Conservation (phyloP, 2,888 invertebrate species). For the Hypena proboscidalis region DNA sequence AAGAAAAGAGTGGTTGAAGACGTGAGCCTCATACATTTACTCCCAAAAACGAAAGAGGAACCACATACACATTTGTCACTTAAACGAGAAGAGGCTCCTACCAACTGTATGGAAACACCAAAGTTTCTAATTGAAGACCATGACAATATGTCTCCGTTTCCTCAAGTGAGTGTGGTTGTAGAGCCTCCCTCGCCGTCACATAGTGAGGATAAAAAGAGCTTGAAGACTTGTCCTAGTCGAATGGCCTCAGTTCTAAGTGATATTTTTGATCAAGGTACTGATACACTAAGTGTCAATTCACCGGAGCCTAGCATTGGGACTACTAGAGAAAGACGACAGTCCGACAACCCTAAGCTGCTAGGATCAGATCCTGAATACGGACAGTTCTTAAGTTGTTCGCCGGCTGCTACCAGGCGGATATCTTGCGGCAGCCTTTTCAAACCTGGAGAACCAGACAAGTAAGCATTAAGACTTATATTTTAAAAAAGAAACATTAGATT, state of each 20-base stretch:
- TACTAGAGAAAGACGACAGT: slow-evolving; percentile 76
- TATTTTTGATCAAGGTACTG: slow-evolving; percentile 73
- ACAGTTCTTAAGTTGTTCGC: slow-evolving; percentile 89
- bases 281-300: slow-evolving; percentile 72
- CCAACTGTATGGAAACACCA: slow-evolving; percentile 35
- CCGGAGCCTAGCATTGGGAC: slow-evolving; percentile 78
- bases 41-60: slow-evolving; percentile 69
- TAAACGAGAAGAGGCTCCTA: slow-evolving; percentile 49
- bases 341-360: slow-evolving; percentile 87
- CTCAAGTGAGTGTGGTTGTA: slow-evolving; percentile 90
- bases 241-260: slow-evolving; percentile 81
- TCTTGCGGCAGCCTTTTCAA: slow-evolving; percentile 96
- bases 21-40: slow-evolving; percentile 59
- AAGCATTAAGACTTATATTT: no score
- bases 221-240: slow-evolving; percentile 69
- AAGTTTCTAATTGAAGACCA: slow-evolving; percentile 33
- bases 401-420: slow-evolving; percentile 94
- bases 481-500: no score
- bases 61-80: slow-evolving; percentile 26
- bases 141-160: slow-evolving; percentile 69
- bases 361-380: slow-evolving; percentile 87
- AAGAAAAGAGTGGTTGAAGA: slow-evolving; percentile 73
- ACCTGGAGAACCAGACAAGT: slow-evolving; percentile 88
- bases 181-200: slow-evolving; percentile 91
- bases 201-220: slow-evolving; percentile 84